These are phyloP conservation scores for Hymenopus coronatus DNA, from an alignment of 2,888 invertebrate species.

Conservation along the genomic window DNA sequence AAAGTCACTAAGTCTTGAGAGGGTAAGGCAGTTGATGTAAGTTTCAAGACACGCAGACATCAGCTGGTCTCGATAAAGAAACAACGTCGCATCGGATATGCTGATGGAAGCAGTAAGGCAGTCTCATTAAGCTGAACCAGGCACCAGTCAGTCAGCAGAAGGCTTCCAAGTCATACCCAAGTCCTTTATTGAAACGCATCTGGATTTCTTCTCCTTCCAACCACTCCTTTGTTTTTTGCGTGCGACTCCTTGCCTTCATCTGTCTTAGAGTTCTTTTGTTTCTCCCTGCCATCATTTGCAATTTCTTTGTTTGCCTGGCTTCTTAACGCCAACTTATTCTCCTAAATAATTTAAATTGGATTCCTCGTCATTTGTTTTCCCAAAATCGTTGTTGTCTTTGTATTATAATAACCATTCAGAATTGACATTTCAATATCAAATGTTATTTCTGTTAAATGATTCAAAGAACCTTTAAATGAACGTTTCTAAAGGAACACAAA, in stretches of 20 bases:
- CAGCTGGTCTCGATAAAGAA: constrained; percentile 6
- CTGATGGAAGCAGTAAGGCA: constrained; percentile 9
- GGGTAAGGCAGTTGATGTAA: background rate
- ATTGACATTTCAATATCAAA: background rate
- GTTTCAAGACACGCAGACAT: background rate
- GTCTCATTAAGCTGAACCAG: background rate
- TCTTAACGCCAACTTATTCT: background rate
- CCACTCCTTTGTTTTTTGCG: background rate
- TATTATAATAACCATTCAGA: background rate
- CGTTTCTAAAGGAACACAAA: no score
- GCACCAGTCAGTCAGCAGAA: background rate
- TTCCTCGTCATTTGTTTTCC: background rate
- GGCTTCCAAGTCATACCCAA: background rate
- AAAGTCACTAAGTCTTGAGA: background rate
- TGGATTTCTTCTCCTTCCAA: background rate
- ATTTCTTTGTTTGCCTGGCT: background rate
- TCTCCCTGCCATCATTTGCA: background rate
- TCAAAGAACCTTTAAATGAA: no score
- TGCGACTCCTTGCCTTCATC: background rate
- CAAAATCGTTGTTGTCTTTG: background rate
- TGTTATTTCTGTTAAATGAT: no score
- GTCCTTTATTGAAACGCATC: background rate
- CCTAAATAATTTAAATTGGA: background rate
- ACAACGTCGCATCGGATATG: constrained; percentile 9
- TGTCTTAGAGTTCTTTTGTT: background rate